These are phyloP conservation scores for Hylia prasina DNA, from an alignment of 2,113 vertebrate species.

Conservation along the genomic window DNA sequence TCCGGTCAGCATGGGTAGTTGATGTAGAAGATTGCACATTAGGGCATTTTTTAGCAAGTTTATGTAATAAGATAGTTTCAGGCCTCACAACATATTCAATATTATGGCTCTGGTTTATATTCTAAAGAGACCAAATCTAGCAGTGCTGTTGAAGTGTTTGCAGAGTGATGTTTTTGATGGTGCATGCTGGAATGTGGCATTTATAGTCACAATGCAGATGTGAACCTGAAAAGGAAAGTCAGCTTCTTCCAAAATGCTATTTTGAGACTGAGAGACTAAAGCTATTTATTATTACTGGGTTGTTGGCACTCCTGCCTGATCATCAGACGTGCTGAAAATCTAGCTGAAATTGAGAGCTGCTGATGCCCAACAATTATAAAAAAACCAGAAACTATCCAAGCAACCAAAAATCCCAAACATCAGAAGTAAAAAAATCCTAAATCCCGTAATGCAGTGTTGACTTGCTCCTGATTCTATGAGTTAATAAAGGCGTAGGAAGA, in stretches of 20 bases:
- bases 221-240: neutral
- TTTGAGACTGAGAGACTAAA: neutral
- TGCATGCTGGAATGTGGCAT: neutral
- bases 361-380: neutral
- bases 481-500: neutral
- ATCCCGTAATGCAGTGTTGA: neutral
- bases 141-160: neutral
- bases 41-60: neutral
- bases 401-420: neutral
- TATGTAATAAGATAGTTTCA: neutral
- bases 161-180: neutral
- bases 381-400: neutral
- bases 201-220: neutral
- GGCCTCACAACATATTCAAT: neutral
- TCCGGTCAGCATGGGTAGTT: fast-evolving
- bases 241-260: neutral
- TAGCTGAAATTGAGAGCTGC: neutral
- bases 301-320: neutral
- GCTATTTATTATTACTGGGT: neutral
- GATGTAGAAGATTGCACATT: neutral
- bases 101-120: neutral
- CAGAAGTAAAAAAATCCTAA: neutral
- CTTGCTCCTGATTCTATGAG: neutral
- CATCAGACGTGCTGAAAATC: neutral
- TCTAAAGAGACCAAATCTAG: neutral